Percentiles rank a stretch among this genome's conserved stretches.
Conservation (phyloP, 2,797 vertebrate species). For the Apogon talboti region DNA sequence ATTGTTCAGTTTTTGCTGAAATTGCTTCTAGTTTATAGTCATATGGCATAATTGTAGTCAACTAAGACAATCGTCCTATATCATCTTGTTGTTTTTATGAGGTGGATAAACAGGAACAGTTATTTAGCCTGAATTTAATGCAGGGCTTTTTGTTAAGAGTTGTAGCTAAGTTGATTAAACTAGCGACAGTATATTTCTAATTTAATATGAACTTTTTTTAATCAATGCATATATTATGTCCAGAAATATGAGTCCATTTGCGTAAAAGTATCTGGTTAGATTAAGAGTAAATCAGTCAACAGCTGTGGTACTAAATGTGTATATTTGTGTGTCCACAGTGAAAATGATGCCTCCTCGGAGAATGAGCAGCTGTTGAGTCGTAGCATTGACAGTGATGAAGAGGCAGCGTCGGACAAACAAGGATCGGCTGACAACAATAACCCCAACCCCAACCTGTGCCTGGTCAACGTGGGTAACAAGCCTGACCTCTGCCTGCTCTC, state of each 20-base stretch:
- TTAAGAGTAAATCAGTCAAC: no score
- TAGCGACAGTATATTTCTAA: background rate
- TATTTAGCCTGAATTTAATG: no score
- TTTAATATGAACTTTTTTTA: background rate
- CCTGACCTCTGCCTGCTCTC: slow-evolving; percentile 93
- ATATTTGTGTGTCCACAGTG: slow-evolving; percentile 78
- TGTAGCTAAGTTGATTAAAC: background rate
- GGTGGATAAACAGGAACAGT: no score
- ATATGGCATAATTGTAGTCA: no score
- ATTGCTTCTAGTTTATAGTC: no score
- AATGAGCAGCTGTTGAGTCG: slow-evolving; percentile 96
- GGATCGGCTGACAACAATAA: slow-evolving; percentile 76
- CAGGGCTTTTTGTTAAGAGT: no score
- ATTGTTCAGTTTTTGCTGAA: no score
- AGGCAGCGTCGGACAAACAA: slow-evolving; percentile 92
- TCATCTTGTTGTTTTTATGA: no score
- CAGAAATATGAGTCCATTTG: no score
- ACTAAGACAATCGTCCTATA: no score
- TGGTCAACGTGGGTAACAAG: slow-evolving; percentile 75
- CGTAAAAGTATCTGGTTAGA: no score
- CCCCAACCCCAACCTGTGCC: slow-evolving; percentile 62
- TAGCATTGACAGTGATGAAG: slow-evolving; percentile 98
- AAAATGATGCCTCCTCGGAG: slow-evolving; percentile 97
- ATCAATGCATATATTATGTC: background rate
- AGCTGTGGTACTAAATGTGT: slow-evolving; percentile 1